A percentile compares a stretch with the other conserved stretches of the same genome.
phyloP scores from a whole-genome alignment of 2,888 invertebrate genomes.

The Oligia latruncula region DNA sequence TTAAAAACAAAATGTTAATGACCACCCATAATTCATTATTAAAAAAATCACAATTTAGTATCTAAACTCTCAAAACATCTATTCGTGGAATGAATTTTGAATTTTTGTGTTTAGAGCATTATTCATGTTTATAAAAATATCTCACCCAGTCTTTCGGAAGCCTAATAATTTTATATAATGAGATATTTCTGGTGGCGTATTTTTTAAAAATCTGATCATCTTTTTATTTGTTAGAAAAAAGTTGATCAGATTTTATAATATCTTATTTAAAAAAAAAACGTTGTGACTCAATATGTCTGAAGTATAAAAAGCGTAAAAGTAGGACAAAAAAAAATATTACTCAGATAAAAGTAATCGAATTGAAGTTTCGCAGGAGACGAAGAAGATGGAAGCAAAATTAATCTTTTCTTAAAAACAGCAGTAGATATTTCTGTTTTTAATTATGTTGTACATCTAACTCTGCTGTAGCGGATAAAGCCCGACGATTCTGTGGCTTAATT shows the following conservation, averaged over 20 bases:
- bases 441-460: conserved; percentile 63
- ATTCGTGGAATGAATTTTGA: not conserved
- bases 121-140: not conserved
- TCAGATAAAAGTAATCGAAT: conserved; percentile 20
- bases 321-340: conserved; percentile 1
- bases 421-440: conserved; percentile 58
- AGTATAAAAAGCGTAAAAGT: not conserved
- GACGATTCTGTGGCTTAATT: conserved; percentile 67
- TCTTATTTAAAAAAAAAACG: not conserved
- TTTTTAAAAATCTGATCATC: too few species aligned
- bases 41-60: too few species aligned
- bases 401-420: conserved; percentile 33
- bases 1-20: not conserved
- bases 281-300: not conserved
- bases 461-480: conserved; percentile 56
- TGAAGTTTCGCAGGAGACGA: conserved; percentile 5
- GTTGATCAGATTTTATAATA: not conserved
- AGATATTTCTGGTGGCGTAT: too few species aligned
- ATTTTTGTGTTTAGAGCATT: not conserved
- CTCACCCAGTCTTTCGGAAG: not conserved
- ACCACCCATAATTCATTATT: not conserved
- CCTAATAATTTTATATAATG: too few species aligned
- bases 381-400: conserved; percentile 35
- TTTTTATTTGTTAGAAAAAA: too few species aligned
- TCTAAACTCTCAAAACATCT: too few species aligned